phyloP scores from a whole-genome alignment of 2,797 vertebrate species.

The Lophura swinhoii region DNA sequence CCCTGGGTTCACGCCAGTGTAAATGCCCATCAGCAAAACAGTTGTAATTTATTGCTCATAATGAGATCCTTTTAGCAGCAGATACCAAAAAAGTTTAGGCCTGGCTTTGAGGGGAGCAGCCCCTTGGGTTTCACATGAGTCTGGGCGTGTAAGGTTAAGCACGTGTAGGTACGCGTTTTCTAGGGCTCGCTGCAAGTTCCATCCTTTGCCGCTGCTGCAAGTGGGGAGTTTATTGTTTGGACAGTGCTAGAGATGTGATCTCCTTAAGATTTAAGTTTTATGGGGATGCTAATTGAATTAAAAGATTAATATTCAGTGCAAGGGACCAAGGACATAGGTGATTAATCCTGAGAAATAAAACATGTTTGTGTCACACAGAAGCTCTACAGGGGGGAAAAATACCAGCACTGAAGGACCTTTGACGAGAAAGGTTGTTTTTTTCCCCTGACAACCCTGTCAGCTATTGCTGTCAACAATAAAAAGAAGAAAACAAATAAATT shows the following conservation, averaged over 20 bases:
- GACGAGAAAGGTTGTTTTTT: slow-evolving; percentile 58
- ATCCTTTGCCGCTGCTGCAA: neutral
- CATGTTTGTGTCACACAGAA: neutral
- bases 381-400: neutral
- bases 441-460: slow-evolving; percentile 38
- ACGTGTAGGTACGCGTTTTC: neutral
- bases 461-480: slow-evolving; percentile 43
- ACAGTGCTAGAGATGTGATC: neutral
- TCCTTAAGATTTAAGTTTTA: slow-evolving; percentile 43
- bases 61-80: neutral
- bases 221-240: neutral
- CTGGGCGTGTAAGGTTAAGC: neutral
- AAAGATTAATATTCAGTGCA: slow-evolving; percentile 45
- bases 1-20: neutral
- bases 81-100: neutral
- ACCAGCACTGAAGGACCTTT: slow-evolving; percentile 42
- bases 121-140: neutral
- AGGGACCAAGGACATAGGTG: slow-evolving; percentile 14
- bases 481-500: slow-evolving; percentile 74
- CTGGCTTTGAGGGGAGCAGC: neutral
- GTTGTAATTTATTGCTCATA: neutral
- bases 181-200: neutral
- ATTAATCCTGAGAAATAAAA: slow-evolving; percentile 64
- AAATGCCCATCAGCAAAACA: slow-evolving; percentile 1
- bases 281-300: slow-evolving; percentile 47